phyloP scores from a whole-genome alignment of 1,140 invertebrate genomes.

The Steinernema khuongi region DNA sequence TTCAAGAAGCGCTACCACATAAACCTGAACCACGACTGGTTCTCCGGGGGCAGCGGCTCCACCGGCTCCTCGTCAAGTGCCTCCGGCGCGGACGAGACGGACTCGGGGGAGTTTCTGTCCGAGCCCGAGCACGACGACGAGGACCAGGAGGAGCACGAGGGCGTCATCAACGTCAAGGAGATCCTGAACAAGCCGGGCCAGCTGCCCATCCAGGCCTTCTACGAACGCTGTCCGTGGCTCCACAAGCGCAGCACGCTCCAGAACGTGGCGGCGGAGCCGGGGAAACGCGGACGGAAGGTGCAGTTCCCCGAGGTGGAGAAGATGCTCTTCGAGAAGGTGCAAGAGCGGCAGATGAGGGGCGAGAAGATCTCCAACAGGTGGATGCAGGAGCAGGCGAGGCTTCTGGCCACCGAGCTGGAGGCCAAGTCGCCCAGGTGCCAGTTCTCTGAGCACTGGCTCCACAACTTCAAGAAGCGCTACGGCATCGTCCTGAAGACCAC shows the following conservation, averaged over 20 bases:
- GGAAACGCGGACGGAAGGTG: slow-evolving; percentile 24
- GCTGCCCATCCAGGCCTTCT: slow-evolving; percentile 44
- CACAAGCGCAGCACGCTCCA: slow-evolving; percentile 10
- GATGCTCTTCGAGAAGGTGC: slow-evolving; percentile 22
- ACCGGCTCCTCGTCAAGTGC: slow-evolving; percentile 12
- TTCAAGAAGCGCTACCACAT: slow-evolving; percentile 47
- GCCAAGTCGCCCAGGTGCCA: slow-evolving; percentile 26
- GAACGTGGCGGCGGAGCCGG: not conserved
- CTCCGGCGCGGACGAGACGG: slow-evolving; percentile 17
- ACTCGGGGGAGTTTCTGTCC: slow-evolving; percentile 3
- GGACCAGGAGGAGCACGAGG: not conserved
- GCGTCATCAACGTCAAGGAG: slow-evolving; percentile 18
- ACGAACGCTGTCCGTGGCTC: slow-evolving; percentile 37
- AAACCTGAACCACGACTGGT: slow-evolving; percentile 17
- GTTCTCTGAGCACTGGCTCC: slow-evolving; percentile 33
- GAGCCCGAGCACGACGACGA: slow-evolving; percentile 25
- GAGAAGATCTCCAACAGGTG: slow-evolving; percentile 19
- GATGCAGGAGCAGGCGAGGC: slow-evolving; percentile 26
- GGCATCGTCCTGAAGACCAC: slow-evolving; percentile 4
- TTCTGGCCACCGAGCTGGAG: slow-evolving; percentile 11
- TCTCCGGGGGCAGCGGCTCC: not conserved
- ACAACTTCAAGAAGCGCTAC: slow-evolving; percentile 35
- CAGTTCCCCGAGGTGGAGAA: slow-evolving; percentile 29
- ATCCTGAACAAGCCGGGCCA: slow-evolving; percentile 26
- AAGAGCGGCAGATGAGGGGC: not conserved